Evolutionary conservation across 2,888 invertebrate species (phyloP), one percentile per base, ranked within the genome.

Genomic region (Eilema sororculum): DNA sequence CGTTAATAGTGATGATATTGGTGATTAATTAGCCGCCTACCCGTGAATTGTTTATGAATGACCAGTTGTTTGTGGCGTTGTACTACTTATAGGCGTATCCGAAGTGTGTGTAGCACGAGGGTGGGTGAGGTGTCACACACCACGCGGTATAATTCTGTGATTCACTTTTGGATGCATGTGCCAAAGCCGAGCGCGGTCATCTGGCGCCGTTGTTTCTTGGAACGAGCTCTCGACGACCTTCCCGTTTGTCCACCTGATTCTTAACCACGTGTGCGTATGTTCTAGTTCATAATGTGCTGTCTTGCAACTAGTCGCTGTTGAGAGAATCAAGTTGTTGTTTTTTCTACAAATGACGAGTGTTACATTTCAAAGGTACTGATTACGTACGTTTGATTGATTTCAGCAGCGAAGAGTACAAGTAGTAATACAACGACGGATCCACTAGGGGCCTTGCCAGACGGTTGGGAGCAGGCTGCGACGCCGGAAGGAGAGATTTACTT

Each of bases 391-490:
- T 91, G 91, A 91, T 93, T 93, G 88, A 89, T 95, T 94, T 92
- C 95, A 95, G 95, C 94, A 92, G 93, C 94, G 93, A 95, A 95
- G 94, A 95, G 93, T 93, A 94, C 95, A 93, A 95, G 94, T 91
- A 94, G 90, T 93, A 93, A 89, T 88, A 90, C 92, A 86, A 82
- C 93, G 84, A 86, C 91, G 82, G 96, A 96, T 91, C 95, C 96
- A 83, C 96, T 98, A 89, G 98, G 97, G 82, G 96, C 98, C 79
- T 95, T 98, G 90, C 98, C 98, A 79, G 98, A 98, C 79, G 98
- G 98, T 84, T 98, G 98, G 98, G 98, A 98, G 93, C 97, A 98
- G 93, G 97, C 98, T 76, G 96, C 97, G 84, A 98, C 98, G 80
- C 96, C 97, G 72, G 98, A 98, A 91, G 98, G 98, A 85, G 98